Percentiles rank a stretch among this genome's conserved stretches.
phyloP scores from a whole-genome alignment of 2,797 vertebrate species.

The Schizopygopsis malacanthus region DNA sequence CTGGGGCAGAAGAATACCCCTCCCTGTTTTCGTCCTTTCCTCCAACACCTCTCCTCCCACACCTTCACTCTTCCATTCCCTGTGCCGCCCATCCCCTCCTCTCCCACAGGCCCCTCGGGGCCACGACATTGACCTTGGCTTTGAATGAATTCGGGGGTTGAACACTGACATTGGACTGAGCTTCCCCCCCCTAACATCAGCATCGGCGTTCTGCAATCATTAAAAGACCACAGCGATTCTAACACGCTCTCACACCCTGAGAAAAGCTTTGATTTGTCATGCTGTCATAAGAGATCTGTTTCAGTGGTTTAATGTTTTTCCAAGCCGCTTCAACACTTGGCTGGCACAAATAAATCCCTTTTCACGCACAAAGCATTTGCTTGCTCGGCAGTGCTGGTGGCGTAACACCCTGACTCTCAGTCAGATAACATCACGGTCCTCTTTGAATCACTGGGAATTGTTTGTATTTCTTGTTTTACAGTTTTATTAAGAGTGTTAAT shows the following conservation, averaged over 20 bases:
- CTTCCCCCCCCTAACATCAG: slow-evolving; percentile 57
- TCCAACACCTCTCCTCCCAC: slow-evolving; percentile 70
- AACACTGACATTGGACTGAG: slow-evolving; percentile 63
- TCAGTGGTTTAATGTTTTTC: slow-evolving; percentile 57
- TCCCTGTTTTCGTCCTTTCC: slow-evolving; percentile 75
- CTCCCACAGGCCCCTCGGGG: slow-evolving; percentile 79
- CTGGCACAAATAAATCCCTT: slow-evolving; percentile 51
- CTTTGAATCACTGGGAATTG: slow-evolving; percentile 13
- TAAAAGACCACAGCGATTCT: slow-evolving; percentile 61
- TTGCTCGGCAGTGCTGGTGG: slow-evolving; percentile 4
- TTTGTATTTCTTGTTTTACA: slow-evolving; percentile 41
- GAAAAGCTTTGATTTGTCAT: slow-evolving; percentile 65
- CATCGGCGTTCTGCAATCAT: slow-evolving; percentile 27
- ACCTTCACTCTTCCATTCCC: slow-evolving; percentile 67
- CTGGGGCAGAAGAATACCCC: slow-evolving; percentile 87
- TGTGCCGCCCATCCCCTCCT: slow-evolving; percentile 66
- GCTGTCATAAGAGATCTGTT: slow-evolving; percentile 64
- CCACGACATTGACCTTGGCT: slow-evolving; percentile 84
- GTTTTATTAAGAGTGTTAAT: slow-evolving; percentile 39
- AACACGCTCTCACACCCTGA: slow-evolving; percentile 60
- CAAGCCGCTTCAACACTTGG: slow-evolving; percentile 38
- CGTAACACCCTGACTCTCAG: slow-evolving; percentile 26
- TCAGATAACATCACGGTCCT: slow-evolving; percentile 41
- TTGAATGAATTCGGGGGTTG: slow-evolving; percentile 76
- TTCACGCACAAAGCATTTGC: slow-evolving; percentile 51